Evolutionary conservation across 2,113 vertebrate species (phyloP).

Genomic region (Heterotis niloticus): DNA sequence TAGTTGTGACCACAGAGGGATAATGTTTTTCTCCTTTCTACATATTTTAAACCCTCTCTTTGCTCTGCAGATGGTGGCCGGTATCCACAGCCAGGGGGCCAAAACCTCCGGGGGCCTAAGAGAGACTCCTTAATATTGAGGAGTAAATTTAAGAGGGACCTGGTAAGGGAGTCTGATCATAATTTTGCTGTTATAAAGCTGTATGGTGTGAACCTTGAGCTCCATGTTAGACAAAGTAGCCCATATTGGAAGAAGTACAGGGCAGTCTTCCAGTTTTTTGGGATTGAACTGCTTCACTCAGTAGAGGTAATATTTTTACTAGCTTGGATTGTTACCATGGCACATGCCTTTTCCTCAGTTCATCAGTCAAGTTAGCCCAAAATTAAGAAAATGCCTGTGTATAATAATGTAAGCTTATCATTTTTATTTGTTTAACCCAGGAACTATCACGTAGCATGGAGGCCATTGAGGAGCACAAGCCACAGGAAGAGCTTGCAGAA

Average conservation of each 20-base stretch:
- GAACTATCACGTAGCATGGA: conserved; percentile 49
- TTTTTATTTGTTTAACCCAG: conserved; percentile 44
- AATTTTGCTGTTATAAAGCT: not conserved
- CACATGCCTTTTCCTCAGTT: no score
- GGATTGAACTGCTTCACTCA: no score
- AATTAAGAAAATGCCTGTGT: not conserved
- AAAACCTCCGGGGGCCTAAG: conserved; percentile 25
- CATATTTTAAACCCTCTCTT: not conserved
- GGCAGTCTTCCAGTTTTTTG: not conserved
- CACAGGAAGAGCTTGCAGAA: conserved; percentile 46
- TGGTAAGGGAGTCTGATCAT: conserved; percentile 43
- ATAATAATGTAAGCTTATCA: not conserved
- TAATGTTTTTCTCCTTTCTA: not conserved
- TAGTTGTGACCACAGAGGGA: not conserved
- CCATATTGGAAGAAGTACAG: not conserved
- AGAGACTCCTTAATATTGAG: conserved; percentile 31
- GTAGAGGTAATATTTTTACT: no score
- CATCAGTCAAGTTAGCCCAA: no score
- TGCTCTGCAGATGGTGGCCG: conserved; percentile 16
- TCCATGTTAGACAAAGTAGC: not conserved
- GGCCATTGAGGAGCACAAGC: conserved; percentile 39
- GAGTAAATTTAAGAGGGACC: conserved; percentile 52
- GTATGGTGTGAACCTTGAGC: not conserved
- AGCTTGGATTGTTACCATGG: no score
- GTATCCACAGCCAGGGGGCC: not conserved